Evolutionary conservation across 2,113 vertebrate species (phyloP).

Genomic region (Myiozetetes cayanensis): DNA sequence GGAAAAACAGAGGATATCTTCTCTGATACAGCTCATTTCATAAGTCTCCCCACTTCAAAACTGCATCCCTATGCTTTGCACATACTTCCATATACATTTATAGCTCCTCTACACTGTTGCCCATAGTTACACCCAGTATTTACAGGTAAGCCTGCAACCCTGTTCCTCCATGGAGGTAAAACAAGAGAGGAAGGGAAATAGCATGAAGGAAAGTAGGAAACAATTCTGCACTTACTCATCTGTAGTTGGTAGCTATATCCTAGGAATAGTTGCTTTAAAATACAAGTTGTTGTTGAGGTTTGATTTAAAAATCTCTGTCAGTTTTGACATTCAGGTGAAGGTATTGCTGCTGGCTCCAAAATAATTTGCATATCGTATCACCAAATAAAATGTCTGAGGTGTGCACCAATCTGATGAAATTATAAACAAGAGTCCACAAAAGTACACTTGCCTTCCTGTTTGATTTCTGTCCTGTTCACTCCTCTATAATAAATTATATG

Average conservation of each 20-base stretch:
- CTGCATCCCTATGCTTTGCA: background rate
- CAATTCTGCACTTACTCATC: slow-evolving; percentile 9
- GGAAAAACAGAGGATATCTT: background rate
- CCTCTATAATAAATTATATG: slow-evolving; percentile 67
- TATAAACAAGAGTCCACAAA: slow-evolving; percentile 68
- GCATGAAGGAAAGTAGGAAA: background rate
- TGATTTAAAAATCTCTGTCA: slow-evolving; percentile 70
- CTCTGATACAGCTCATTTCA: background rate
- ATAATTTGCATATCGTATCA: slow-evolving; percentile 72
- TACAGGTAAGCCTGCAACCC: background rate
- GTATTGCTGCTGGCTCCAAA: slow-evolving; percentile 68
- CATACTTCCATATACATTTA: background rate
- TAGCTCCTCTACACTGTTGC: background rate
- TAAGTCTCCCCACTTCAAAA: background rate
- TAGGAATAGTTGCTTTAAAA: slow-evolving; percentile 8
- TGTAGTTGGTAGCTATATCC: background rate
- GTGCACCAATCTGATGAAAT: slow-evolving; percentile 70
- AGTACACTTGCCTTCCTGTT: background rate
- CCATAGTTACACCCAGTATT: background rate
- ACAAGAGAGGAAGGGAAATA: background rate
- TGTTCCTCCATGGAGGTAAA: background rate
- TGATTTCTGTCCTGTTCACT: slow-evolving; percentile 48
- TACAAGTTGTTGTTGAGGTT: slow-evolving; percentile 36
- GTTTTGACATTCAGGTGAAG: slow-evolving; percentile 73
- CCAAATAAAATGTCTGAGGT: slow-evolving; percentile 68